Percentiles rank a stretch among this genome's conserved stretches.
Conservation (phyloP, 1,140 invertebrate genomes). For the Dufourea novaeangliae region DNA sequence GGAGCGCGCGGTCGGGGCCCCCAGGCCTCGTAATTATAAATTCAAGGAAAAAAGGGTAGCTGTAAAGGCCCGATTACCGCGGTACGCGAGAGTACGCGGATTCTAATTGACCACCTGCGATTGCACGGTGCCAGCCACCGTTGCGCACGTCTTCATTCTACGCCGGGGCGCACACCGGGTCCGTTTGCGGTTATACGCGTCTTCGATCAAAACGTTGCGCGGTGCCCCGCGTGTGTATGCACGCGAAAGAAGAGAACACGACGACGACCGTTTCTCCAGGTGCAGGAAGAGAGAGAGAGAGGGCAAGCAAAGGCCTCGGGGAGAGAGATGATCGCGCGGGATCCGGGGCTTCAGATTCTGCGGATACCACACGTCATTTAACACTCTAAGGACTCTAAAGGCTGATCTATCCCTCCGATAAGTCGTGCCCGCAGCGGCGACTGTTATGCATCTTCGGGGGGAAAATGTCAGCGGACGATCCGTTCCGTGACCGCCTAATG, state of each 20-base stretch:
- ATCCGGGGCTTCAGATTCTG: conserved; percentile 46
- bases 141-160: conserved; percentile 60
- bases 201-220: conserved; percentile 41
- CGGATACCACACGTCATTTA: conserved; percentile 60
- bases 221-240: not conserved
- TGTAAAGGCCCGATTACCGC: conserved; percentile 64
- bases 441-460: conserved; percentile 20
- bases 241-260: not conserved
- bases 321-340: conserved; percentile 22
- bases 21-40: conserved; percentile 65
- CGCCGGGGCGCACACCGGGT: not conserved
- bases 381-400: conserved; percentile 50
- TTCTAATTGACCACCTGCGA: conserved; percentile 68
- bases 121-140: conserved; percentile 59
- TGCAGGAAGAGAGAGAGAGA: too few species aligned
- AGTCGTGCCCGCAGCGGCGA: conserved; percentile 15
- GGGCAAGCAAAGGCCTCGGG: conserved; percentile 4
- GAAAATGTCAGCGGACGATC: conserved; percentile 34
- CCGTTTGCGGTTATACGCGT: conserved; percentile 22
- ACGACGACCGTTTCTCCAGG: not conserved
- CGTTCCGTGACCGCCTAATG: conserved; percentile 28
- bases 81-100: conserved; percentile 56
- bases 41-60: conserved; percentile 58
- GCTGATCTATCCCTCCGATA: conserved; percentile 47
- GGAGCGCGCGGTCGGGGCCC: conserved; percentile 39